Percentiles rank a stretch among this genome's conserved stretches.
Conservation (phyloP, 2,113 vertebrate species). For the Mus pahari region DNA sequence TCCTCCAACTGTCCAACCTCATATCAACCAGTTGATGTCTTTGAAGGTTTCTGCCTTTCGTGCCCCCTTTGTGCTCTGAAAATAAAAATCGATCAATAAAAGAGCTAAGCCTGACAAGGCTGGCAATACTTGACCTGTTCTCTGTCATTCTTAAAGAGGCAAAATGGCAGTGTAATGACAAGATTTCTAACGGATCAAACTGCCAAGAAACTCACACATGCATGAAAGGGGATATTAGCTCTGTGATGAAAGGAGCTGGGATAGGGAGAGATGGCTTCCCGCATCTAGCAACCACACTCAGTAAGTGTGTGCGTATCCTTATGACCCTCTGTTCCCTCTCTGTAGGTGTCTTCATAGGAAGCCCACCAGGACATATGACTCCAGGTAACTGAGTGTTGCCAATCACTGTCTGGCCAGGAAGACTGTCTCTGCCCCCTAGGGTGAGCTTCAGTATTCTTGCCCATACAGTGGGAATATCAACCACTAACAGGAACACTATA, state of each 20-base stretch:
- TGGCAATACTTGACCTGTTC: not conserved
- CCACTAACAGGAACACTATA: too few relatives aligned
- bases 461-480: not conserved
- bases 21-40: conserved; percentile 16
- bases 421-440: too few relatives aligned
- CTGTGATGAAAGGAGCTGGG: not conserved
- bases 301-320: not conserved
- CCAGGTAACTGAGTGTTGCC: not conserved
- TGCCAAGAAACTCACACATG: conserved; percentile 42
- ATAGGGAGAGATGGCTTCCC: not conserved
- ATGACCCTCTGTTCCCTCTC: not conserved
- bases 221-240: conserved; percentile 28
- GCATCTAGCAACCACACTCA: not conserved
- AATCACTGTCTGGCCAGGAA: not conserved
- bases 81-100: conserved; percentile 64
- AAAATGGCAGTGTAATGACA: conserved; percentile 54
- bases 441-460: not conserved
- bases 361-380: not conserved
- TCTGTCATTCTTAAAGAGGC: conserved; percentile 51
- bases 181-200: conserved; percentile 41
- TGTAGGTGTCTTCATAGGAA: not conserved
- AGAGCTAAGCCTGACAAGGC: conserved; percentile 54
- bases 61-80: conserved; percentile 62
- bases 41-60: conserved; percentile 66
- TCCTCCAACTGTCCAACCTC: conserved; percentile 32